Conservation (phyloP, 2,888 invertebrate species). For the Norana najaformis region DNA sequence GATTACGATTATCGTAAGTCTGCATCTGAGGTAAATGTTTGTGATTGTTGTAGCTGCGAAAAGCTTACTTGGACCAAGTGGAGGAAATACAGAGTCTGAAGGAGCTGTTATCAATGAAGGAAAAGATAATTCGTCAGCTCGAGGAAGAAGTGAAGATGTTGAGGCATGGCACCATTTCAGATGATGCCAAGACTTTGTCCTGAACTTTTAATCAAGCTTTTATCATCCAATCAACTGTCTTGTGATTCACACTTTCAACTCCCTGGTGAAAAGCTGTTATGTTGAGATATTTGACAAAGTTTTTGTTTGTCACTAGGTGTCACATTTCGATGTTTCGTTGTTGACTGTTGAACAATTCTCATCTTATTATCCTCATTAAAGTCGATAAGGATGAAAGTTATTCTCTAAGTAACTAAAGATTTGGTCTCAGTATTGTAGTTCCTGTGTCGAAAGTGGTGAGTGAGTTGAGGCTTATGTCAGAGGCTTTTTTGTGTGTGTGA, state of each 20-base stretch:
- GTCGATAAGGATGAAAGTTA: background rate
- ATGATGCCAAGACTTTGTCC: background rate
- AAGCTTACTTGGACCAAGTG: slow-evolving; percentile 28
- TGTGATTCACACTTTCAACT: background rate
- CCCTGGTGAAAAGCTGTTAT: background rate
- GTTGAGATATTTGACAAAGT: slow-evolving; percentile 1
- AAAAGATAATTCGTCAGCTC: slow-evolving; percentile 31
- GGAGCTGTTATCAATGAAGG: slow-evolving; percentile 30
- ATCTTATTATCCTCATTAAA: background rate
- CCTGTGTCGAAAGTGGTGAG: background rate
- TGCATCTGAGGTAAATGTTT: slow-evolving; percentile 5
- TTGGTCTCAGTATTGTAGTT: background rate
- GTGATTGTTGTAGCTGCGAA: slow-evolving; percentile 28
- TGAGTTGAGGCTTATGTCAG: background rate
- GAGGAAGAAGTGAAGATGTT: slow-evolving; percentile 33
- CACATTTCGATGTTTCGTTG: background rate
- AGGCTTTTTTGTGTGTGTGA: background rate
- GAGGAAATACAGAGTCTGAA: slow-evolving; percentile 32
- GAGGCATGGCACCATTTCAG: slow-evolving; percentile 2
- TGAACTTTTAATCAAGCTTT: background rate
- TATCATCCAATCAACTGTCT: background rate
- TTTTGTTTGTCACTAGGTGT: slow-evolving; percentile 5
- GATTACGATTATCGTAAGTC: too few species aligned
- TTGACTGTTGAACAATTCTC: background rate
- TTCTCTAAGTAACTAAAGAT: background rate